Evolutionary conservation across 2,113 vertebrate genomes (phyloP).

Genomic region (Thunnus maccoyii): DNA sequence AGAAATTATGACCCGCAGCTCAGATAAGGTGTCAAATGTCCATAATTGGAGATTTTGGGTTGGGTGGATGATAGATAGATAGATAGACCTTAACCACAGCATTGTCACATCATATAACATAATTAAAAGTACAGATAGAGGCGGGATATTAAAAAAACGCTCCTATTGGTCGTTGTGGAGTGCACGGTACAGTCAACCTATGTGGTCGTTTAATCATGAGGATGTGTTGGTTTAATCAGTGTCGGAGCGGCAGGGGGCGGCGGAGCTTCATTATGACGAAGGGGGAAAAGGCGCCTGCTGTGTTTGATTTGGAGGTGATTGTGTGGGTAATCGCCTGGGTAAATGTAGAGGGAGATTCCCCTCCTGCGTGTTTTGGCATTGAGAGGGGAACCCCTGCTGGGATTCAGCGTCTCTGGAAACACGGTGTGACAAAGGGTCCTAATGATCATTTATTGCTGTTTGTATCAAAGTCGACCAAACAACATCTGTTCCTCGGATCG

Average conservation of each 20-base stretch:
- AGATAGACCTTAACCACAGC: no score
- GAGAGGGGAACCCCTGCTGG: slow-evolving; percentile 36
- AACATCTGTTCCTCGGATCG: slow-evolving; percentile 50
- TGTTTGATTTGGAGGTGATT: slow-evolving; percentile 56
- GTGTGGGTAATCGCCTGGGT: slow-evolving; percentile 52
- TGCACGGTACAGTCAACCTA: no score
- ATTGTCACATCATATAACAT: no score
- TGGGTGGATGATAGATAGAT: no score
- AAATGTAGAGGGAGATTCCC: slow-evolving; percentile 51
- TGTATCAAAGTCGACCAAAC: slow-evolving; percentile 43
- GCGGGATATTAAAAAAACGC: no score
- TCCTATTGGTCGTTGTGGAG: no score
- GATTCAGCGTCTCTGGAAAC: slow-evolving; percentile 16
- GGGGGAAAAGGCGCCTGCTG: not conserved
- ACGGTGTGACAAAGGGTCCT: slow-evolving; percentile 9
- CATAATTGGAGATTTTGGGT: no score
- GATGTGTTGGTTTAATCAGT: slow-evolving; percentile 16
- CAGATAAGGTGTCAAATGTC: no score
- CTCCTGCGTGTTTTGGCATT: slow-evolving; percentile 19
- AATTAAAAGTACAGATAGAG: no score
- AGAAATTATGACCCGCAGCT: no score
- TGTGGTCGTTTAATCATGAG: no score
- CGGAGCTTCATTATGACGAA: slow-evolving; percentile 1
- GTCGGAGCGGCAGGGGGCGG: not conserved
- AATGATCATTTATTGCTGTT: slow-evolving; percentile 61